Percentiles rank a stretch among this genome's conserved stretches.
Conservation (phyloP, 2,113 vertebrate genomes). For the Pagrus major region DNA sequence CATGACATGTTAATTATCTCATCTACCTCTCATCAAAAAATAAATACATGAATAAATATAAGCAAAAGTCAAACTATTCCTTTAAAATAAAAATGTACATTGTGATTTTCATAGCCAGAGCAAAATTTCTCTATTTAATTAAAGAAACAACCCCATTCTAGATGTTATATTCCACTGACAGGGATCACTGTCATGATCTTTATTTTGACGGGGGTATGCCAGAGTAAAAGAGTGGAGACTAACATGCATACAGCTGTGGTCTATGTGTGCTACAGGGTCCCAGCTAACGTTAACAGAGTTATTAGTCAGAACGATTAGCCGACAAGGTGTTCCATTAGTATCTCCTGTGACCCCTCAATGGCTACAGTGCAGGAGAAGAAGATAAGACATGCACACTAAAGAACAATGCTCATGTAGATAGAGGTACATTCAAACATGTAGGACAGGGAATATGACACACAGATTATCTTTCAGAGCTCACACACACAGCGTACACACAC, state of each 20-base stretch:
- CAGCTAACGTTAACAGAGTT: background rate
- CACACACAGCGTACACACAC: background rate
- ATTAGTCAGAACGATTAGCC: background rate
- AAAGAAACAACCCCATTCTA: too few relatives aligned
- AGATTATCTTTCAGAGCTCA: background rate
- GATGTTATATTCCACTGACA: background rate
- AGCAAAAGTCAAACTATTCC: too few relatives aligned
- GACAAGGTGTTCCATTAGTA: slow-evolving; percentile 34
- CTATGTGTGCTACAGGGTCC: background rate
- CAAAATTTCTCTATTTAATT: too few relatives aligned
- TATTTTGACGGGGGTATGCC: background rate
- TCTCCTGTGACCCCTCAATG: slow-evolving; percentile 1
- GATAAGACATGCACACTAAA: background rate
- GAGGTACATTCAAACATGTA: background rate
- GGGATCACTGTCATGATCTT: background rate
- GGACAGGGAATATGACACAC: background rate
- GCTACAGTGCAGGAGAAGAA: background rate
- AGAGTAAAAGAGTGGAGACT: background rate
- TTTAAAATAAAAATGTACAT: too few relatives aligned
- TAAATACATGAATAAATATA: too few relatives aligned
- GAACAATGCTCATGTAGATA: background rate
- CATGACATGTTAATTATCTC: too few relatives aligned
- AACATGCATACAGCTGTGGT: background rate
- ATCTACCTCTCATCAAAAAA: too few relatives aligned
- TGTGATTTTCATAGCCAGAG: too few relatives aligned